Evolutionary conservation across 2,797 vertebrate genomes (phyloP).

Genomic region (Trichosurus vulpecula): DNA sequence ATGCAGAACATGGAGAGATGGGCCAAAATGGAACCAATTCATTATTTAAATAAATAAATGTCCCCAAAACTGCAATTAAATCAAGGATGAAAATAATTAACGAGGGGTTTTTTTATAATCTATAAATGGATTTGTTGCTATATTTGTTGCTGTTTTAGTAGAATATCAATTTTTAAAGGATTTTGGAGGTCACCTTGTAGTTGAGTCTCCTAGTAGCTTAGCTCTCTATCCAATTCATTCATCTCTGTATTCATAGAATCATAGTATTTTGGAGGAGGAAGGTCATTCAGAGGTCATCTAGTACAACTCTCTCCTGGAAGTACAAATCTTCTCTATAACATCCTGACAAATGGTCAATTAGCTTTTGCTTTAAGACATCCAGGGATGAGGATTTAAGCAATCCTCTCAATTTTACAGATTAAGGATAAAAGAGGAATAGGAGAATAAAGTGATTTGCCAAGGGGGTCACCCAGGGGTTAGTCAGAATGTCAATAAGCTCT

Average conservation of each 20-base stretch:
- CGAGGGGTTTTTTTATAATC: no score
- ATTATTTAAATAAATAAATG: not conserved
- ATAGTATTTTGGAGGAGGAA: not conserved
- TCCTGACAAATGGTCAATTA: not conserved
- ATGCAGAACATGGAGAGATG: not conserved
- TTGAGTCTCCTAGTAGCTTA: not conserved
- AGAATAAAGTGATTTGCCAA: conserved; percentile 7
- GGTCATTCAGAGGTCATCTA: not conserved
- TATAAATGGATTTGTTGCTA: not conserved
- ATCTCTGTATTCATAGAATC: not conserved
- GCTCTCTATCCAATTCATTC: not conserved
- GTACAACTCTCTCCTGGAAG: not conserved
- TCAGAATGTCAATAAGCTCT: not conserved
- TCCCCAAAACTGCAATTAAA: not conserved
- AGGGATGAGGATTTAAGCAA: not conserved
- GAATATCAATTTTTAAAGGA: not conserved
- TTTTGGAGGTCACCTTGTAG: not conserved
- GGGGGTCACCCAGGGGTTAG: not conserved
- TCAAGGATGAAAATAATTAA: conserved; percentile 30
- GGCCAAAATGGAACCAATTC: not conserved
- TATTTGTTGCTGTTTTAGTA: not conserved
- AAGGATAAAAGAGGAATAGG: conserved; percentile 3
- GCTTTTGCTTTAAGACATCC: not conserved
- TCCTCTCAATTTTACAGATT: conserved; percentile 51
- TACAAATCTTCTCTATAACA: not conserved